Base-by-base conservation (phyloP, 2,888 invertebrate species). In the Diarsia dahlii region DNA sequence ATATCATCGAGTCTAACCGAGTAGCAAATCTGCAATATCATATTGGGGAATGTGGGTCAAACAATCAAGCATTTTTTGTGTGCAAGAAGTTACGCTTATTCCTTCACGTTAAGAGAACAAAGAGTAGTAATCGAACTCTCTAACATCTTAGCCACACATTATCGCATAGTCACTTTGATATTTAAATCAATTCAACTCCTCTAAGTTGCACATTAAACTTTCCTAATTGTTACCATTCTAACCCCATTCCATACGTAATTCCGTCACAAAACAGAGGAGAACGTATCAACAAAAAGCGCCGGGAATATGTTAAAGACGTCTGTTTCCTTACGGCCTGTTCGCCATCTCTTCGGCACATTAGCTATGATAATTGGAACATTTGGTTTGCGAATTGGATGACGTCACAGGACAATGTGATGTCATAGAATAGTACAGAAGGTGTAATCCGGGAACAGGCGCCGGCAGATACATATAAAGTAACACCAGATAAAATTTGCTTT, bases 341-440 rank as follows among this genome's bases (percentile, higher is more conserved):
- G 69, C 84, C 85, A 90, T 91, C 92, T 93, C 91, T 91, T 92
- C 93, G 93, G 90, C 89, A 91, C 95, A 95, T 95, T 95, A 95
- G 93, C 92, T 95, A 95, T 95, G 95, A 95, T 95, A 95, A 95
- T 95, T 95, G 95, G 94, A 92, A 95, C 95, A 95, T 95, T 95
- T 94, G 94, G 94, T 94, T 94, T 92, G 94, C 92, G 93, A 92
- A 93, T 93, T 92, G 91, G 91, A 93, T 92, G 93, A 92, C 93
- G 93, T 92, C 89, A 73, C 74, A 92, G 89, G 86, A 87, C 86
- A 89, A 84, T 88, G 88, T 93, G 1, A 18, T 56, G 10, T 45
- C 48, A 64, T 34, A 58, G 20, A 46, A 45, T 13, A 45, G 50
- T 23, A 20, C 56, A 78, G 77, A 74, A 73, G 74, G 45, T 63